A percentile compares a stretch with the other conserved stretches of the same genome.
These are phyloP conservation scores for Porites lutea DNA, from an alignment of 64 coral and sea anemone species.

Conservation along the genomic window DNA sequence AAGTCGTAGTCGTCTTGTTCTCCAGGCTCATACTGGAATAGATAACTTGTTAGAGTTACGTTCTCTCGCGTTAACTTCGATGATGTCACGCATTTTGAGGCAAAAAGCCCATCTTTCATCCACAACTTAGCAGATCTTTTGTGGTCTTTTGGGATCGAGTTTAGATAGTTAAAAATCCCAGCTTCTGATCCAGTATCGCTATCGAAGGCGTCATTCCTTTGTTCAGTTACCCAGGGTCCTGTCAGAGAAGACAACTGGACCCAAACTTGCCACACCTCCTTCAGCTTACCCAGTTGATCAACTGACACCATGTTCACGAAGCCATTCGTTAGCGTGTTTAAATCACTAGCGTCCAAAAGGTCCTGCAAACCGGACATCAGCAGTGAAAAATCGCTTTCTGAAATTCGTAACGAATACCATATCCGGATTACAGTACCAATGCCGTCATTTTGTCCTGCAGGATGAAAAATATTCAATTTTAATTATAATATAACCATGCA, in stretches of 20 bases:
- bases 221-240: not conserved
- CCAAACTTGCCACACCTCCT: slow-evolving; percentile 25
- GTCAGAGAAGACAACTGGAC: not conserved
- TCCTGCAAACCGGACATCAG: not conserved
- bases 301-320: not conserved
- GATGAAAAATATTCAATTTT: not conserved
- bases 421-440: slow-evolving; percentile 10
- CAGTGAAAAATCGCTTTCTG: slow-evolving; percentile 1
- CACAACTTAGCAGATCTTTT: not conserved
- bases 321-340: not conserved
- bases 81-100: not conserved
- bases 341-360: not conserved
- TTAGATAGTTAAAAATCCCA: not conserved
- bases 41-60: not conserved
- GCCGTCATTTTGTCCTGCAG: not conserved
- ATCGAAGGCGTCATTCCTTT: not conserved
- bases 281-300: not conserved
- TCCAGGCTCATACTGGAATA: not conserved
- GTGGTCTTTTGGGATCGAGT: slow-evolving; percentile 15
- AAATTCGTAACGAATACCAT: slow-evolving; percentile 47
- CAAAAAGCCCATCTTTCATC: not conserved
- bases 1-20: not conserved
- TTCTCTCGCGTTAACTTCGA: not conserved
- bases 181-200: not conserved
- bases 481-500: no score